Evolutionary conservation across 1,140 invertebrate species (phyloP), one percentile per base, ranked within the genome.

Genomic region (Protaetia brevitarsis): DNA sequence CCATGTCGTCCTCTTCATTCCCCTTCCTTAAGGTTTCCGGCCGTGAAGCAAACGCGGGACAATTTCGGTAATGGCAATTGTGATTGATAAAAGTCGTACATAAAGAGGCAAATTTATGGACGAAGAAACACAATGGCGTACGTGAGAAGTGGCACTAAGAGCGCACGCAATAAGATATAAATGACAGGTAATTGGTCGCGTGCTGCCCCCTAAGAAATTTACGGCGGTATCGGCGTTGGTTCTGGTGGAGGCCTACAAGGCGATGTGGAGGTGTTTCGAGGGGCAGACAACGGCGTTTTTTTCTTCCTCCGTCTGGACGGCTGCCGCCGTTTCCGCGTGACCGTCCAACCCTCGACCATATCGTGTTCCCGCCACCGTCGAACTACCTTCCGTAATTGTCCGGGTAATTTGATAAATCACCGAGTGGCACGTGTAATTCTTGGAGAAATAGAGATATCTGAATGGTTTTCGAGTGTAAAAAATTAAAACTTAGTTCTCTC

Each of bases 151-250:
- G 58, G 66, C 51, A 41, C 41, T 51, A 51, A 51, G 41, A 51
- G 65, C 59, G 66, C 69, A 70, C 66, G 69, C 69, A 68, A 70
- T 68, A 70, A 70, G 69, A 70, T 70, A 70, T 70, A 70, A 70
- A 66, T 70, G 69, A 70, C 69, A 70, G 69, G 66, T 70, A 64
- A 70, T 66, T 68, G 63, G 69, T 70, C 69, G 69, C 69, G 66
- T 70, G 69, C 66, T 51, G 41, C 41, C 41, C n/a, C 41, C 41
- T 51, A 51, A 51, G 41, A 51, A 51, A 51, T 51, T 51, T 51
- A 51, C 41, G 41, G 41, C 16, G 16, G 41, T 51, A 51, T 51
- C 41, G 41, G 41, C 41, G 41, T 51, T 51, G 41, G 41, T 23
- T 23, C 16, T 51, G 41, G 41, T 23, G 41, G 41, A 16, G 19